phyloP scores from a whole-genome alignment of 2,113 vertebrate genomes.

The Diphyllodes magnificus region DNA sequence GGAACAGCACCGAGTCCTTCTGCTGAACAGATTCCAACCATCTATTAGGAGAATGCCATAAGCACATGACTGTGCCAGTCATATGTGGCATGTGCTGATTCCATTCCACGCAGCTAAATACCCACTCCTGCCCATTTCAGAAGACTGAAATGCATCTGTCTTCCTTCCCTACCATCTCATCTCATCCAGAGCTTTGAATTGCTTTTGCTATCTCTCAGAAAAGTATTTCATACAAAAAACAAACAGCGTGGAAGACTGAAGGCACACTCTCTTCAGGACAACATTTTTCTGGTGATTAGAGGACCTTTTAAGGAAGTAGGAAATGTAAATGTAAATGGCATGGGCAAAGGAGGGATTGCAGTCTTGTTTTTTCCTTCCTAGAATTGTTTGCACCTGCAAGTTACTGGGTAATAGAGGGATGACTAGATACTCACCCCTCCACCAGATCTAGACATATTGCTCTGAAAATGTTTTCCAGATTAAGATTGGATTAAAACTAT shows the following conservation, averaged over 20 bases:
- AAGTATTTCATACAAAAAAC: background rate
- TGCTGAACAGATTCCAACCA: background rate
- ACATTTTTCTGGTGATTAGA: background rate
- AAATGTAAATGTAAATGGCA: background rate
- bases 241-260: slow-evolving; percentile 26
- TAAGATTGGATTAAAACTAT: background rate
- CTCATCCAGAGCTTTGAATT: background rate
- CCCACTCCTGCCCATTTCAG: background rate
- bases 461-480: background rate
- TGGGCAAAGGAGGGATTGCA: background rate
- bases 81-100: background rate
- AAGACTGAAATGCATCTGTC: background rate
- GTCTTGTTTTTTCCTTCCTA: background rate
- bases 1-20: background rate
- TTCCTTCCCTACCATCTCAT: background rate
- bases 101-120: background rate
- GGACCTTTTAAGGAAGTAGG: background rate
- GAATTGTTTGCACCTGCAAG: background rate
- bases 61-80: background rate
- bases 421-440: background rate
- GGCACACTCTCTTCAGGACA: slow-evolving; percentile 17
- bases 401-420: background rate
- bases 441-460: background rate
- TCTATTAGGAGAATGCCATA: background rate
- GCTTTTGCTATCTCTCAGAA: background rate